Percentiles rank a stretch among this genome's conserved stretches.
Evolutionary conservation across 2,113 vertebrate genomes (phyloP).

Genomic region (Chloropsis cyanopogon): DNA sequence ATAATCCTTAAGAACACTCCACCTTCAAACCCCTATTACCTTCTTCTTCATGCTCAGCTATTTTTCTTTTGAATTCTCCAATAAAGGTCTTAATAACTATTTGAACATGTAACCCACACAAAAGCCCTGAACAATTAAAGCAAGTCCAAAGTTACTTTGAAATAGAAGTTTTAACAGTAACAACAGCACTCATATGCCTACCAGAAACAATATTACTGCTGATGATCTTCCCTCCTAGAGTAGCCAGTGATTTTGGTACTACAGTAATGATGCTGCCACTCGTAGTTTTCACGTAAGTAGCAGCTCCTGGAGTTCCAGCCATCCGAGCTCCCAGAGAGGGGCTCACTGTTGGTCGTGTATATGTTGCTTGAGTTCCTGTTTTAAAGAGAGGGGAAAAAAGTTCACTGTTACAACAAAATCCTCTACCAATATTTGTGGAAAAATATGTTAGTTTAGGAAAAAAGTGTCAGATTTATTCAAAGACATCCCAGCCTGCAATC

Average conservation of each 20-base stretch:
- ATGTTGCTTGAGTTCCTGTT: constrained; percentile 86
- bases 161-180: background rate
- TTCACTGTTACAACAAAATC: background rate
- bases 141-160: background rate
- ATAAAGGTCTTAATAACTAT: background rate
- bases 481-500: background rate
- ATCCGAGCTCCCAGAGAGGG: constrained; percentile 85
- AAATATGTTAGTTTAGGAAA: background rate
- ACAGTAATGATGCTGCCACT: constrained; percentile 98
- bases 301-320: constrained; percentile 84
- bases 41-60: background rate
- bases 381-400: background rate
- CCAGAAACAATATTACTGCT: constrained; percentile 96
- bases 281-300: constrained; percentile 96
- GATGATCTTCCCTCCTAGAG: constrained; percentile 94
- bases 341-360: constrained; percentile 86
- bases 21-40: background rate
- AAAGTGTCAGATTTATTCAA: background rate
- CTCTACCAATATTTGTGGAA: background rate
- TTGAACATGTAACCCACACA: background rate
- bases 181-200: constrained; percentile 57
- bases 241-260: constrained; percentile 94
- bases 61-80: background rate
- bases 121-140: background rate
- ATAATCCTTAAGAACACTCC: background rate